Base-by-base conservation (phyloP, 2,888 invertebrate species). In the Erpobdella octoculata region DNA sequence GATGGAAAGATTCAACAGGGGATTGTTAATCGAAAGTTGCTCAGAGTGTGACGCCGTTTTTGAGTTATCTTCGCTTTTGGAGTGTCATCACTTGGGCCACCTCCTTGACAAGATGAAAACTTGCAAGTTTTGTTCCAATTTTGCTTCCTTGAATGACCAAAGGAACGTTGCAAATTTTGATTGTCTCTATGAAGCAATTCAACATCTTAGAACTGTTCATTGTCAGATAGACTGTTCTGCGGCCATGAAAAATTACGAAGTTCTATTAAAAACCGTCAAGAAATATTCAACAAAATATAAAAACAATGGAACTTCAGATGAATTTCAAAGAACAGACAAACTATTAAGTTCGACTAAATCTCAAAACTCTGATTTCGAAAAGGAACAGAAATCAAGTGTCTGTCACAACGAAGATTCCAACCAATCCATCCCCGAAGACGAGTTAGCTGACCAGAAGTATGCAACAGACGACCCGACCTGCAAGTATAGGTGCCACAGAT, bases 401-500 rank as follows among this genome's bases (percentile, higher is more conserved):
- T 53, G 21, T 28, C 53, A 53, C 28, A 28, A 53, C 12, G 53
- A 53, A 8, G 53, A 53, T 28, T 33, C 33, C 31, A 62, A 31
- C 12, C 5, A 28, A 8, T 62, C 35, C 31, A 33, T 18, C n/a
- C 31, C 31, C 28, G 62, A 33, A n/a, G 33, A 62, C 8, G 62
- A 62, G 62, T 6, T n/a, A 12, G 62, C 62, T 9, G 35, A 35
- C 28, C 35, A 33, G 28, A 62, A 31, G 35, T 62, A 62, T 62
- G 28, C 62, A 12, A 33, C 1, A 6, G 62, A 62, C 12, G 62
- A 93, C 83, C 90, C 91, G 0, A 89, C 88, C 75, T 87, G 92
- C 80, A 93, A 93, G 85, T 92, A 91, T 84, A 93, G 93, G 86
- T 94, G 94, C 83, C 92, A 93, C 83, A 87, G 92, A 70, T 94